Base-by-base conservation (phyloP, 2,797 vertebrate species). In the Forpus xanthops region DNA sequence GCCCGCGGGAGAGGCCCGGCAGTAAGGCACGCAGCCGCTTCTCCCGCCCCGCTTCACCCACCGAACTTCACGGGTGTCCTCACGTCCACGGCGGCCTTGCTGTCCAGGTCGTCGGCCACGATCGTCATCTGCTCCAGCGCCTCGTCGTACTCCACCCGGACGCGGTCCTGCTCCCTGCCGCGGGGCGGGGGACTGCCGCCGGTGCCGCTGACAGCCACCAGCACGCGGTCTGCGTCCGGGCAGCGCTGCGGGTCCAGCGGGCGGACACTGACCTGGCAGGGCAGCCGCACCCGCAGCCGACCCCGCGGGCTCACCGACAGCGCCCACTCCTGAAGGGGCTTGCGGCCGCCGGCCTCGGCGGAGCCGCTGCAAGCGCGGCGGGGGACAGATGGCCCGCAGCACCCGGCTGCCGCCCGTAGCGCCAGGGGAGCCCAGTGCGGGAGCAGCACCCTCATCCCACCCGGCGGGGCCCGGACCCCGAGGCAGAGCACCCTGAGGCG, bases 31-130 rank as follows among this genome's bases (percentile, higher is more conserved):
- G 24, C 68, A 5, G 24, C 61, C 30, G 11, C 33, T 77, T 13
- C 67, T 13, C 24, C 55, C 9, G 25, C 41, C 20, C 39, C 96
- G 91, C 60, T 58, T 85, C 55, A 86, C 99, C 97, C 97, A 99
- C 99, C 98, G 71, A 98, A 98, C 95, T 98, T 98, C 49, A 98
- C 88, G 1, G 99, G 99, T 14, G 98, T 97, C 62, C 97, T 89
- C 96, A 99, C 90, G 10, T 99, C 98, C 72, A 99, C 97, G 24
- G 80, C 61, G 13, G 87, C 72, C 42, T 91, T 92, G 72, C 94
- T 96, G 58, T 92, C 94, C 64, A 85, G 60, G 45, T 28, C 55
- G 27, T 94, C 95, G 8, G 97, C 97, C n/a, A 98, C 89, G 84
- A 99, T 97, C 6, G 94, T 65, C 93, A 99, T 94, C 96, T 99